Conservation (phyloP, 2,888 invertebrate genomes). For the Schrankia costaestrigalis region DNA sequence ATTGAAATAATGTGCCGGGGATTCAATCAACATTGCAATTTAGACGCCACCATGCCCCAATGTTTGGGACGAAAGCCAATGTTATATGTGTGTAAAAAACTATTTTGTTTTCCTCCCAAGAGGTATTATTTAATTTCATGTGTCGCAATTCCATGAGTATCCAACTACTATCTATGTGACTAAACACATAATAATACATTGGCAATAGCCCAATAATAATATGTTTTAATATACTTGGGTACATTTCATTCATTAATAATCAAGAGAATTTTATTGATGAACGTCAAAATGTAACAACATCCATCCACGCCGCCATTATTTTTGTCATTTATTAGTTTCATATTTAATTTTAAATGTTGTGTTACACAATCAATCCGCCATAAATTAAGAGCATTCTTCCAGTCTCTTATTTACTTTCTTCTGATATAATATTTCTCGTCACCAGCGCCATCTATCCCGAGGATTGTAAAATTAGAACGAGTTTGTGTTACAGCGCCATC, state of each 20-base stretch:
- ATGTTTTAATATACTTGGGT: conserved; percentile 30
- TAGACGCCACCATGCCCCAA: conserved; percentile 22
- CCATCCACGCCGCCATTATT: conserved; percentile 9
- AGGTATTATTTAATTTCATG: conserved; percentile 34
- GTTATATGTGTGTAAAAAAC: conserved; percentile 22
- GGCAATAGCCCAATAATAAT: conserved; percentile 32
- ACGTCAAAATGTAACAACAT: conserved; percentile 23
- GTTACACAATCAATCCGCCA: conserved; percentile 7
- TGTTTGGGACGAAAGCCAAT: conserved; percentile 30
- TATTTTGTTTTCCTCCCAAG: conserved; percentile 23
- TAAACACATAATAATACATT: conserved; percentile 29
- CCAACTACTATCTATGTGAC: conserved; percentile 17
- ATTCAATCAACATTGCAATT: conserved; percentile 38
- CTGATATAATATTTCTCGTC: too few species aligned
- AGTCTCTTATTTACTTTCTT: too few species aligned
- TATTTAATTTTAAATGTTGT: conserved; percentile 6
- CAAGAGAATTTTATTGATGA: conserved; percentile 29
- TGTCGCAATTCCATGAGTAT: conserved; percentile 23
- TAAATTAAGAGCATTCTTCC: conserved; percentile 9
- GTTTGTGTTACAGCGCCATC: conserved; percentile 19
- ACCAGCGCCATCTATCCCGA: too few species aligned
- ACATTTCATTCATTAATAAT: conserved; percentile 33
- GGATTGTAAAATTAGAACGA: too few species aligned
- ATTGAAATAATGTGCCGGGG: conserved; percentile 28
- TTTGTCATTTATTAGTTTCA: conserved; percentile 7